phyloP scores from a whole-genome alignment of 92 coral and sea anemone species.

The Phenganax marumi region DNA sequence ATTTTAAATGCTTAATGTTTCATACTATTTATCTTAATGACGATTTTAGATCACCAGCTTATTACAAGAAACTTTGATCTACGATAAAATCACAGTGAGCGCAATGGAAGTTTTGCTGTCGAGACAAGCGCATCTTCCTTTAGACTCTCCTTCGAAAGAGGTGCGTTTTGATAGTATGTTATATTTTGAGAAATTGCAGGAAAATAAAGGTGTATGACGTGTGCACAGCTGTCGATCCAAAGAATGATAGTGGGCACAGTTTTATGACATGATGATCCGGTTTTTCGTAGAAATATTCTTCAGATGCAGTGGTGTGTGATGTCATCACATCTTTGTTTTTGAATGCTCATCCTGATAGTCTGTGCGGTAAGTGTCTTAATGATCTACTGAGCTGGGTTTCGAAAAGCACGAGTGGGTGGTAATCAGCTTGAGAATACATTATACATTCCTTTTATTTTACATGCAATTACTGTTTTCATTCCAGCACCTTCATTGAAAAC shows the following conservation, averaged over 20 bases:
- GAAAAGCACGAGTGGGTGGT: no score
- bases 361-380: constrained; percentile 59
- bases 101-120: constrained; percentile 92
- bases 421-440: no score
- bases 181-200: background rate
- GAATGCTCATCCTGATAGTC: constrained; percentile 64
- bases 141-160: constrained; percentile 45
- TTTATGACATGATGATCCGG: background rate
- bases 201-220: background rate
- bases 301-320: constrained; percentile 63
- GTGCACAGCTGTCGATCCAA: no score
- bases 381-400: background rate
- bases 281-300: constrained; percentile 64
- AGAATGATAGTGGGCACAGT: background rate
- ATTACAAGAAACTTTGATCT: constrained; percentile 59
- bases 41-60: constrained; percentile 53
- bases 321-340: constrained; percentile 59
- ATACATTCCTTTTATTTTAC: constrained; percentile 12
- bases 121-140: constrained; percentile 71
- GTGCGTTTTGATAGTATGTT: constrained; percentile 45
- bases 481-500: constrained; percentile 21
- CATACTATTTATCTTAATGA: no score
- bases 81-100: constrained; percentile 87
- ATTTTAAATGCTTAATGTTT: background rate
- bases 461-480: constrained; percentile 33